phyloP scores from a whole-genome alignment of 2,888 invertebrate genomes.

The Encarsia formosa region DNA sequence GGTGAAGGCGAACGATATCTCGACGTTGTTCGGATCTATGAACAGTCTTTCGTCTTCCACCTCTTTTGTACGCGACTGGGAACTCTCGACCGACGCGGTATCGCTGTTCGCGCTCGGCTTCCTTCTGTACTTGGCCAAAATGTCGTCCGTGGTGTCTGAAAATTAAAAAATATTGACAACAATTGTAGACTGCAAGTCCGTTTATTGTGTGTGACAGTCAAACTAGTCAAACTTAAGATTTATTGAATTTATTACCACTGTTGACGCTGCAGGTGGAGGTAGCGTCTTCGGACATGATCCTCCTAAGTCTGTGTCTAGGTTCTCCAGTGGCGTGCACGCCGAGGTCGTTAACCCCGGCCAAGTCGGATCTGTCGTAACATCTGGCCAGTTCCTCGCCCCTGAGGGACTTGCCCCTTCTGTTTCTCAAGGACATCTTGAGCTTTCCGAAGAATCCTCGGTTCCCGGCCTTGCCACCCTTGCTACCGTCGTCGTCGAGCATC shows the following conservation, averaged over 20 bases:
- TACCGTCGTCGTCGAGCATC: conserved; percentile 56
- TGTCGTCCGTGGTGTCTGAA: conserved; percentile 81
- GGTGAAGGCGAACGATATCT: conserved; percentile 59
- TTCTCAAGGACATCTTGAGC: conserved; percentile 66
- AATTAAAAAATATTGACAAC: conserved; percentile 5
- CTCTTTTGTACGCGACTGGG: conserved; percentile 49
- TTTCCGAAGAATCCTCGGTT: conserved; percentile 70
- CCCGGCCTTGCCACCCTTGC: too few species aligned
- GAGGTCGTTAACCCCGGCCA: conserved; percentile 32
- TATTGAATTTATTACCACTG: conserved; percentile 31
- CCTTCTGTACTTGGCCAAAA: conserved; percentile 87
- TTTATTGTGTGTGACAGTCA: too few species aligned
- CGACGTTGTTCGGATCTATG: conserved; percentile 56
- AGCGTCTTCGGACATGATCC: conserved; percentile 50
- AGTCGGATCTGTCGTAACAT: conserved; percentile 40
- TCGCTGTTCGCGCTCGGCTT: conserved; percentile 60
- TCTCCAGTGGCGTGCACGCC: conserved; percentile 28
- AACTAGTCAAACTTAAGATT: background rate
- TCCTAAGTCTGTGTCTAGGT: conserved; percentile 42
- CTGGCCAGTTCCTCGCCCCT: conserved; percentile 50
- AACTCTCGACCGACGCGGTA: conserved; percentile 51
- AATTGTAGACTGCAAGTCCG: too few species aligned
- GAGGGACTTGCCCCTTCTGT: conserved; percentile 58
- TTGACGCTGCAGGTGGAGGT: conserved; percentile 38
- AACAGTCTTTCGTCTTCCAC: conserved; percentile 52